A percentile compares a stretch with the other conserved stretches of the same genome.
These are phyloP conservation scores for Sialia sialis DNA, from an alignment of 2,113 vertebrate genomes.

Conservation along the genomic window DNA sequence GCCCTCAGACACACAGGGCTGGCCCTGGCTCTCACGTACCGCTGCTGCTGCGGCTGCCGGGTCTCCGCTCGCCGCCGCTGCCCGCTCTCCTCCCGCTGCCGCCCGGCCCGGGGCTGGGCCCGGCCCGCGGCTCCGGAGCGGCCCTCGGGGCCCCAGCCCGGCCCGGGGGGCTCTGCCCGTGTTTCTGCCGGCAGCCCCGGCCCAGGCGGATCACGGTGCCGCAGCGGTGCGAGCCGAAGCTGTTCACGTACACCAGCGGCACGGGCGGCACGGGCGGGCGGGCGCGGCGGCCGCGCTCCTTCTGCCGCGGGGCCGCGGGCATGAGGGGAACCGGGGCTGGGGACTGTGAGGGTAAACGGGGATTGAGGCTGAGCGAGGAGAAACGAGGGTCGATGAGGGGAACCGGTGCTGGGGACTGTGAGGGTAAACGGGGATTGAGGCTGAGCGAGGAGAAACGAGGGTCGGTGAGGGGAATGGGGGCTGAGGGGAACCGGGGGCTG, in stretches of 20 bases:
- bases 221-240: conserved; percentile 59
- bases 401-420: fast-evolving
- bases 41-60: neutral
- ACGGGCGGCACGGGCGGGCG: neutral
- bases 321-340: neutral
- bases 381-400: neutral
- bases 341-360: neutral
- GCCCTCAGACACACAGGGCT: neutral
- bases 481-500: fast-evolving
- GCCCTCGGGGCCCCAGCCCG: fast-evolving
- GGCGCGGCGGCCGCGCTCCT: neutral
- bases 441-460: no score
- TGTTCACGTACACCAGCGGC: conserved; percentile 34
- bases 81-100: fast-evolving
- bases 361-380: no score
- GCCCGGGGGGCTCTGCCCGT: neutral
- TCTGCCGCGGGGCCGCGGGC: neutral
- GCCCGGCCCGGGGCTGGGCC: no score
- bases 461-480: no score
- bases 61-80: fast-evolving
- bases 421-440: neutral
- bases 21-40: neutral
- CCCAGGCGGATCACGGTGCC: neutral
- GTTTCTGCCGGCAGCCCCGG: neutral
- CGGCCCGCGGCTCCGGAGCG: fast-evolving